These are phyloP conservation scores for Phaethon lepturus DNA, from an alignment of 2,113 vertebrate species.

Conservation along the genomic window DNA sequence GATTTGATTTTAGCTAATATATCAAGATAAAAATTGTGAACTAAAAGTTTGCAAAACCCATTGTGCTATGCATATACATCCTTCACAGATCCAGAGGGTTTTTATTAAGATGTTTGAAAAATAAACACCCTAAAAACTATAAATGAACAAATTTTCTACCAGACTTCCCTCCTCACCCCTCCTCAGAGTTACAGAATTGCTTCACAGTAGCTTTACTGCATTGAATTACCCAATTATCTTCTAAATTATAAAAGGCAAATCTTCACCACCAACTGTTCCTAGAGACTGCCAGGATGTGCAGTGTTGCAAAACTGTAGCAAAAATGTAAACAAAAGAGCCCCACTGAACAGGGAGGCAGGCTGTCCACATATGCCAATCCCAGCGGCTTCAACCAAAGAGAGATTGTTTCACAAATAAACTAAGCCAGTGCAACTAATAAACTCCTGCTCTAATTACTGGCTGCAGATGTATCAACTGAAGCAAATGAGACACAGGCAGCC, in stretches of 20 bases:
- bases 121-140: background rate
- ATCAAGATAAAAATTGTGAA: background rate
- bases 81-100: background rate
- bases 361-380: conserved; percentile 75
- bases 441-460: conserved; percentile 86
- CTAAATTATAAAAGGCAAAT: conserved; percentile 84
- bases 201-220: conserved; percentile 59
- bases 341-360: conserved; percentile 70
- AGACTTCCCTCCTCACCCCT: background rate
- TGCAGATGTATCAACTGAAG: conserved; percentile 86
- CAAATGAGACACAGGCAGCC: conserved; percentile 81
- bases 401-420: conserved; percentile 81
- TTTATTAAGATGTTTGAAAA: background rate
- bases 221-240: conserved; percentile 82
- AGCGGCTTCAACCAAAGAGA: conserved; percentile 79
- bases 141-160: conserved; percentile 55
- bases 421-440: conserved; percentile 85
- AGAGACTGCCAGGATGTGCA: conserved; percentile 69
- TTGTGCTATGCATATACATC: background rate
- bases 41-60: background rate
- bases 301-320: conserved; percentile 78
- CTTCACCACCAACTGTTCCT: conserved; percentile 80
- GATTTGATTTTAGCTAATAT: background rate
- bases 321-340: conserved; percentile 81
- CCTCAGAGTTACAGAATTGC: conserved; percentile 60